phyloP scores from a whole-genome alignment of 2,113 vertebrate genomes.

The Rattus rattus region DNA sequence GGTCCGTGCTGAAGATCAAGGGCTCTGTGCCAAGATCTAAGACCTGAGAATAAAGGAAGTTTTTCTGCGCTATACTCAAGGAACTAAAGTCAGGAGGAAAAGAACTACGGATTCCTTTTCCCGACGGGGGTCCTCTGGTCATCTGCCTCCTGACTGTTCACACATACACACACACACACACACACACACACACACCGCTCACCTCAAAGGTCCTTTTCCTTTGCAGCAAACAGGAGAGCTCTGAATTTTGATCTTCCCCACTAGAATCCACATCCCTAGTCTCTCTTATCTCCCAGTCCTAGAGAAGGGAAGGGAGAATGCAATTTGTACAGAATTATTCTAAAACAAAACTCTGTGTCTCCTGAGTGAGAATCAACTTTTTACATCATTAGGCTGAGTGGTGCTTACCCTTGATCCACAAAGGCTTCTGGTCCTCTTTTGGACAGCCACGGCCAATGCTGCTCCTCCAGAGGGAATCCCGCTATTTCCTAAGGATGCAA shows the following conservation, averaged over 20 bases:
- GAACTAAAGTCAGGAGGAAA: not conserved
- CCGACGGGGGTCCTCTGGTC: not conserved
- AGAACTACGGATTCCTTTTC: not conserved
- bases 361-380: not conserved
- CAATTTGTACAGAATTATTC: not conserved
- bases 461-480: not conserved
- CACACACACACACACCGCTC: not conserved
- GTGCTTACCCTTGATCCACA: not conserved
- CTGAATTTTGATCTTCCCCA: not conserved
- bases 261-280: not conserved
- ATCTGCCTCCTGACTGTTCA: not conserved
- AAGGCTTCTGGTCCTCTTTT: not conserved
- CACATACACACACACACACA: not conserved
- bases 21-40: not conserved
- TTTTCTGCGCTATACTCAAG: fast-evolving
- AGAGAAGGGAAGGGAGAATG: not conserved
- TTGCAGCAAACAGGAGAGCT: not conserved
- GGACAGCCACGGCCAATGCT: not conserved
- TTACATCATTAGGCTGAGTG: too few species aligned
- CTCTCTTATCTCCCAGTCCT: not conserved
- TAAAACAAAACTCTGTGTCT: not conserved
- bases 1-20: not conserved
- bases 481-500: not conserved
- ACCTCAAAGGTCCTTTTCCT: not conserved
- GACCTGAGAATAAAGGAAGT: not conserved